Base-by-base conservation (phyloP, 2,113 vertebrate genomes). In the Cavia porcellus region DNA sequence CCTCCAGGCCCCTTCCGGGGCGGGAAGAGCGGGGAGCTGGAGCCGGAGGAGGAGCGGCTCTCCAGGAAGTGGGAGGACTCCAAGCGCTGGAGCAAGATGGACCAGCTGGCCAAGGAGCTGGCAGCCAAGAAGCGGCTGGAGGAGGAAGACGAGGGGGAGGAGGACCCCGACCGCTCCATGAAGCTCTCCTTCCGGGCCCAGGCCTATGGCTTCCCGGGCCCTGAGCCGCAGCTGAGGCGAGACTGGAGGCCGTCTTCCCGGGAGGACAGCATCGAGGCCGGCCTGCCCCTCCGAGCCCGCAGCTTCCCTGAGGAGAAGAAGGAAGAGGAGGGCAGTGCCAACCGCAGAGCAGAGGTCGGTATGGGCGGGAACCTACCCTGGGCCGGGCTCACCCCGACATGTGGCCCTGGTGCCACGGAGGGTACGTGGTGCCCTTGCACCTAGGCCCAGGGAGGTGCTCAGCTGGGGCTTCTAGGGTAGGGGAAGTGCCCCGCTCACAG, bases 321-420 rank as follows among this genome's bases (percentile, higher is more conserved):
- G 52, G 99, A 99, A n/a, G 99, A 99, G 92, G 99, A 99, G 96
- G 99, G 99, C 95, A 99, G 99, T 0, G 99, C 99, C 97, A 99
- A 98, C 97, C 98, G 99, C 94, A 99, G 99, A 97, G 98, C 99
- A 0, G 99, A 99, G 99, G 99, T 99, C 96, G 81, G 99, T 98
- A 85, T 0, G 25, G 68, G 52, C 0, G 0, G 91, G 14, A 2
- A 61, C 20, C 0, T 17, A 32, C 72, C 72, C 32, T 62, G 7
- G 87, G 75, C 35, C 1, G 22, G 70, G 70, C 38, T 45, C 72
- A 45, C 72, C 38, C 42, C 12, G 72, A 25, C 24, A 11, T 52
- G 50, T 52, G 50, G 50, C 50, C 50, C 50, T 52, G 50, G 17
- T 47, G 45, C 59, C n/a, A 1, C 3, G 0, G 11, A 28, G 90